Evolutionary conservation across 2,797 vertebrate genomes (phyloP).

Genomic region (Eurystomus glaucurus): DNA sequence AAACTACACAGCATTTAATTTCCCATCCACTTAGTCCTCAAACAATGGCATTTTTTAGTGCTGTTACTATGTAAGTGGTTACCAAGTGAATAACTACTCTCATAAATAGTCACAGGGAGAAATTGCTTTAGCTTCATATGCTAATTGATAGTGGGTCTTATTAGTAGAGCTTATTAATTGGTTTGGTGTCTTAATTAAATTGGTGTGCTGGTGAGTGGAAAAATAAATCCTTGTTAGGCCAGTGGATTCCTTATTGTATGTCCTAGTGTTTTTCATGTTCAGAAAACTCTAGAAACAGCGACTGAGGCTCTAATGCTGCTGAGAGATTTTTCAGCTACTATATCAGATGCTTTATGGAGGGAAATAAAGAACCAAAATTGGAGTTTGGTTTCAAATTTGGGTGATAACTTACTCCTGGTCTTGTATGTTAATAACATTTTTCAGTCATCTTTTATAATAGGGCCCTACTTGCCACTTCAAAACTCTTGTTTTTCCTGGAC

Average conservation of each 20-base stretch:
- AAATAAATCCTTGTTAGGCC: slow-evolving; percentile 44
- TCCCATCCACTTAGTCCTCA: neutral
- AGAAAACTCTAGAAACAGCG: neutral
- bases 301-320: neutral
- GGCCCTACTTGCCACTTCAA: neutral
- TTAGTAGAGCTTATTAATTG: slow-evolving; percentile 63
- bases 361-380: neutral
- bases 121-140: slow-evolving; percentile 53
- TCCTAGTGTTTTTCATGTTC: neutral
- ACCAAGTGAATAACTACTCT: slow-evolving; percentile 32
- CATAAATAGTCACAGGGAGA: slow-evolving; percentile 46
- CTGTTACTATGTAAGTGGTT: slow-evolving; percentile 33
- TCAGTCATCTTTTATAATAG: neutral
- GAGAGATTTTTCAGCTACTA: neutral
- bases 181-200: slow-evolving; percentile 62
- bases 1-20: neutral
- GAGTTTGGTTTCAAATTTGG: neutral
- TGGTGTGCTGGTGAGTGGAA: neutral
- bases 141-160: slow-evolving; percentile 34
- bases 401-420: neutral
- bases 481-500: neutral
- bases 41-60: slow-evolving; percentile 12
- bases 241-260: neutral
- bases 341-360: neutral
- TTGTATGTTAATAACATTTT: neutral